Percentiles rank a stretch among this genome's conserved stretches.
phyloP scores from a whole-genome alignment of 2,888 invertebrate genomes.

The Cinara cedri region DNA sequence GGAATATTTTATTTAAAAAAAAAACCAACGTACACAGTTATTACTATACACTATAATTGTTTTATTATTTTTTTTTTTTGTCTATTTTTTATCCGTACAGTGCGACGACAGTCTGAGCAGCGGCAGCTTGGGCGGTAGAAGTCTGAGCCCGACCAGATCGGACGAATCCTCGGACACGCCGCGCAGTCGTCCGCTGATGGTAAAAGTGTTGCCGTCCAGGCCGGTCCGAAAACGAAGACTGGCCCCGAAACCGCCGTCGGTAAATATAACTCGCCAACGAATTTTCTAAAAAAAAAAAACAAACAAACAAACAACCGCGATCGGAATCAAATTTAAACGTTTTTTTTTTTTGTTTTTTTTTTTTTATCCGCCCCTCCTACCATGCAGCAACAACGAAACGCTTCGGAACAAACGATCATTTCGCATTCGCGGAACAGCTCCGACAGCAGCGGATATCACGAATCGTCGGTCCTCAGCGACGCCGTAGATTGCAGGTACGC shows the following conservation, averaged over 20 bases:
- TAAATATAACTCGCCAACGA: not conserved
- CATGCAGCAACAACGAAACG: slow-evolving; percentile 58
- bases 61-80: too few species aligned
- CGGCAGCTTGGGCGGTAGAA: slow-evolving; percentile 65
- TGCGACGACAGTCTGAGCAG: slow-evolving; percentile 64
- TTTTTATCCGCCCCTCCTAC: too few species aligned
- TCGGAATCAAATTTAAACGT: too few species aligned
- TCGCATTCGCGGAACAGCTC: slow-evolving; percentile 76
- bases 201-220: slow-evolving; percentile 65
- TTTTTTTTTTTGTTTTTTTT: too few species aligned
- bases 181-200: slow-evolving; percentile 61
- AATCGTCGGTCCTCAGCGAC: slow-evolving; percentile 71
- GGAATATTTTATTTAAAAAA: too few species aligned
- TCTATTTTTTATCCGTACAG: slow-evolving; percentile 44
- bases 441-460: slow-evolving; percentile 76
- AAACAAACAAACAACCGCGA: too few species aligned
- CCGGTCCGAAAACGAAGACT: slow-evolving; percentile 67
- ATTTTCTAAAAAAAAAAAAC: not conserved
- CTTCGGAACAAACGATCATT: slow-evolving; percentile 64
- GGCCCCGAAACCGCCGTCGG: slow-evolving; percentile 66
- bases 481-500: slow-evolving; percentile 49
- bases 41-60: too few species aligned
- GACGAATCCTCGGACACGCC: slow-evolving; percentile 62
- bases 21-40: too few species aligned
- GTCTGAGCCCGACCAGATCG: slow-evolving; percentile 69